phyloP scores from a whole-genome alignment of 2,113 vertebrate species.

The Clarias gariepinus region DNA sequence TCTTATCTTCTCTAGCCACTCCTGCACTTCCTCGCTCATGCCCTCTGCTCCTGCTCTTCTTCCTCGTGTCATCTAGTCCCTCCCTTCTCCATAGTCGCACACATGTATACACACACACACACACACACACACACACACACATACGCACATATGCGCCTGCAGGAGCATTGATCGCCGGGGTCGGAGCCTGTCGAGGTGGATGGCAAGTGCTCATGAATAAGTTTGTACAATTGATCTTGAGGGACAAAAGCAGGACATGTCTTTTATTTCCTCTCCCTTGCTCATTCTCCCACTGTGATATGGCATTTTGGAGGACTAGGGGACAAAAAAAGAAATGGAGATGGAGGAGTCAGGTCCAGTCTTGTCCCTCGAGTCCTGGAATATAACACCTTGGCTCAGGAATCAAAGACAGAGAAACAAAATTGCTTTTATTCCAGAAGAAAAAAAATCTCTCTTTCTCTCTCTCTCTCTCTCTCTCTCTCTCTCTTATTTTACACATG shows the following conservation, averaged over 20 bases:
- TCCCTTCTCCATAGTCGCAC: slow-evolving; percentile 23
- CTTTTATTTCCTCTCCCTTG: slow-evolving; percentile 30
- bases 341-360: slow-evolving; percentile 38
- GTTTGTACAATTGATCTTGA: slow-evolving; percentile 76
- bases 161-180: slow-evolving; percentile 63
- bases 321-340: slow-evolving; percentile 40
- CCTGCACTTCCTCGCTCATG: slow-evolving; percentile 43
- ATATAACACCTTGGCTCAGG: slow-evolving; percentile 53
- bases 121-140: slow-evolving; percentile 38
- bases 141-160: slow-evolving; percentile 32
- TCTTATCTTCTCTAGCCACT: slow-evolving; percentile 60
- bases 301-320: slow-evolving; percentile 64
- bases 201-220: slow-evolving; percentile 66
- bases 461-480: slow-evolving; percentile 2
- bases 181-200: slow-evolving; percentile 58
- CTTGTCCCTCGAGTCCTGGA: slow-evolving; percentile 41
- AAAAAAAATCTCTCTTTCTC: slow-evolving; percentile 25
- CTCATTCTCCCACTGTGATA: slow-evolving; percentile 54
- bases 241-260: slow-evolving; percentile 60
- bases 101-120: slow-evolving; percentile 33
- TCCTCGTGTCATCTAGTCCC: slow-evolving; percentile 48
- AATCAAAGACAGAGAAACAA: slow-evolving; percentile 48
- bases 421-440: slow-evolving; percentile 52
- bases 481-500: slow-evolving; percentile 45
- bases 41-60: slow-evolving; percentile 30